Evolutionary conservation across 2,888 invertebrate species (phyloP), one percentile per base, ranked within the genome.

Genomic region (Caenorhabditis sp.): DNA sequence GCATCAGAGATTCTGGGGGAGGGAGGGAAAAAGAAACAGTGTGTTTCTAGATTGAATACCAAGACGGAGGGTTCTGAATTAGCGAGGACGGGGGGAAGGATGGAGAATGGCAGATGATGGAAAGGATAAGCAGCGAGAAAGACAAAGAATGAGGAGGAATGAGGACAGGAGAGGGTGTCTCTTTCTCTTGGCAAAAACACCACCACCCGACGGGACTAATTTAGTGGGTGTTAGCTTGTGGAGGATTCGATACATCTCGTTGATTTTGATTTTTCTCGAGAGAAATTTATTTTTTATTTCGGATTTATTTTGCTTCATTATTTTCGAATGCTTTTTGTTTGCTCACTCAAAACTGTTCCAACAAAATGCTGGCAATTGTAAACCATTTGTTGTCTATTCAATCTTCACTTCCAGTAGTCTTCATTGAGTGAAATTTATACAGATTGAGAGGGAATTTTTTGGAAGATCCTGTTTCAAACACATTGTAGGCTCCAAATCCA

Each of bases 31-130:
- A 22, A 51, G 31, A 22, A n/a, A 35, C 28, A 31, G 49, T 47
- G 61, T 73, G 72, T 73, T 73, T 61, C 72, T 73, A 73, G 72
- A 73, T 61, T 73, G 72, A 63, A 54, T 47, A 47, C 47, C 47
- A 47, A 19, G 5, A n/a, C n/a, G 47, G 54, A 26, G 47, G 49
- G 38, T n/a, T n/a, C n/a, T n/a, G n/a, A 35, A 28, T 47, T 31
- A n/a, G 61, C 35, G 38, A 10, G 47, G 49, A 56, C 16, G 69
- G 58, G 38, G 28, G 58, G 16, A 24, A 59, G 72, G 58, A 44
- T 58, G 38, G 38, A 38, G 38, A 28, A 59, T 31, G n/a, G 49
- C 59, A 59, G 49, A 56, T 41, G 70, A 58, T 58, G 44, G 58
- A 24, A 41, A 49, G 72, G 58, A 44, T 58, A 70, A 70, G 38